These are phyloP conservation scores for Pantherophis alleghaniensis DNA, from an alignment of 2,797 vertebrate genomes.

Conservation along the genomic window DNA sequence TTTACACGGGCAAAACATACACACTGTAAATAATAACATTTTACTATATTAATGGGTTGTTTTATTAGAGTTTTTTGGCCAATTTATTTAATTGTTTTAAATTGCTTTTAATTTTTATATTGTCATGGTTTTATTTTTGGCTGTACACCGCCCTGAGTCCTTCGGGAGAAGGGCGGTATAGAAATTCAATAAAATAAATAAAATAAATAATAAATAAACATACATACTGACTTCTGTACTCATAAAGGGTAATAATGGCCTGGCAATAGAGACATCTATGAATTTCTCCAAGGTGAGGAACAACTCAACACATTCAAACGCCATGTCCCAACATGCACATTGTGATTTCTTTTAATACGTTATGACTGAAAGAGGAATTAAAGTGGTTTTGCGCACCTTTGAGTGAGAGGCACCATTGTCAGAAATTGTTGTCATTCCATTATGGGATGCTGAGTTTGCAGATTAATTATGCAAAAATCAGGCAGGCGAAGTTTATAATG, in stretches of 20 bases:
- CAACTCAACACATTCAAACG: conserved; percentile 33
- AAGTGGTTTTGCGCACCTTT: neutral
- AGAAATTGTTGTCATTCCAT: conserved; percentile 1
- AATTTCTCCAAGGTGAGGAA: conserved; percentile 24
- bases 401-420: neutral
- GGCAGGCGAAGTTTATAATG: neutral
- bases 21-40: no score
- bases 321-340: neutral
- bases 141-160: no score
- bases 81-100: no score
- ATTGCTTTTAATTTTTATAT: no score
- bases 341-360: neutral
- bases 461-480: conserved; percentile 7
- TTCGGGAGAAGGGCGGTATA: no score
- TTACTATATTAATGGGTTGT: no score
- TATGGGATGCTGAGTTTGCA: neutral
- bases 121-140: no score
- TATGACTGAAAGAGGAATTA: neutral
- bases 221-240: conserved; percentile 18
- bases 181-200: no score
- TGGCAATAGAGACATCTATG: conserved; percentile 8
- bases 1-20: conserved; percentile 4
- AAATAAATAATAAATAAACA: no score
- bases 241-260: conserved; percentile 30
- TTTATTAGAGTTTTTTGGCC: no score